Base-by-base conservation (phyloP, 2,888 invertebrate genomes). In the Pandemis heparana region DNA sequence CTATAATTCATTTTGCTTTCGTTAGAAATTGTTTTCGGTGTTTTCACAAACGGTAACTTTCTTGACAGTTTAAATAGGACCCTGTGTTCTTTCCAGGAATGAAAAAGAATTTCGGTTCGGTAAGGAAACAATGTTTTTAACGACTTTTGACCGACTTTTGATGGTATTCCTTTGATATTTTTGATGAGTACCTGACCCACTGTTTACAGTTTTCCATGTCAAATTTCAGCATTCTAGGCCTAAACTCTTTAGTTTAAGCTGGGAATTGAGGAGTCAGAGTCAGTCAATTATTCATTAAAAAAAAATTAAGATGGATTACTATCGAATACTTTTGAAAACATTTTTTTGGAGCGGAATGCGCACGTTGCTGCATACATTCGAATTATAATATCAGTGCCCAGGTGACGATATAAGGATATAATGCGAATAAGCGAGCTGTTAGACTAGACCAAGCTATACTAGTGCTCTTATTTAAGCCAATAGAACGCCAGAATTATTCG, bases 11-110 rank as follows among this genome's bases (percentile, higher is more conserved):
- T 85, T 86, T 86, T 86, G 87, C 82, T 78, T 77, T 76, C 75
- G 71, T 74, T 83, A 84, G 84, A 88, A 87, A 89, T 89, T 89
- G 88, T 89, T 89, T 86, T 79, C 75, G 80, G 85, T 85, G 82
- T 87, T 83, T 80, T 84, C 82, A 81, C 81, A 82, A 82, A 78
- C 70, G 75, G 68, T 70, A 78, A 83, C 85, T 85, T 84, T 83
- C 74, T 71, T 74, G 76, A 77, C 74, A 80, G 65, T 72, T 73
- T 68, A 69, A 73, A 69, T 73, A 69, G 60, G 56, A 62, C 59
- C 59, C 68, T 63, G 59, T 48, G 16, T 60, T 70, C 56, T 61
- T 60, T 48, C 46, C 38, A n/a, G 43, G 8, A 10, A 48, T 48
- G 63, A 18, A 32, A 67, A 51, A 61, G 66, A 67, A 62, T 72